A percentile compares a stretch with the other conserved stretches of the same genome.
phyloP scores from a whole-genome alignment of 2,113 vertebrate species.

The Ovibos moschatus region DNA sequence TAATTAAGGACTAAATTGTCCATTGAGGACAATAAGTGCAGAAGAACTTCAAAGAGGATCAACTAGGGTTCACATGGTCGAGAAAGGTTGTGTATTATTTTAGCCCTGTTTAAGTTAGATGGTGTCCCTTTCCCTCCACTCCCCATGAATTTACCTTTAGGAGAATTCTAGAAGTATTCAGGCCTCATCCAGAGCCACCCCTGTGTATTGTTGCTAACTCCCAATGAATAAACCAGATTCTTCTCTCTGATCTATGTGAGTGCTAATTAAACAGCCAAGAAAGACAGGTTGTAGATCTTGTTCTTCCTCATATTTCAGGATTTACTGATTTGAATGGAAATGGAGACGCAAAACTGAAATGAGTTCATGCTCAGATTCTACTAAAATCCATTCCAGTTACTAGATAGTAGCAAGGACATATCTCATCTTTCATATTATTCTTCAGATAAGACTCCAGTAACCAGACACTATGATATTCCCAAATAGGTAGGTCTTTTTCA shows the following conservation, averaged over 20 bases:
- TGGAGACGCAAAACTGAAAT: not conserved
- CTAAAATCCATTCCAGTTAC: not conserved
- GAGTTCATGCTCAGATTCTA: not conserved
- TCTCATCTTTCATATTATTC: not conserved
- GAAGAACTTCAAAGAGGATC: conserved; percentile 9
- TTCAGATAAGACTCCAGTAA: not conserved
- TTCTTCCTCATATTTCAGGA: conserved; percentile 37
- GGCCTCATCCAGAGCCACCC: conserved; percentile 38
- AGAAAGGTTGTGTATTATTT: conserved; percentile 17
- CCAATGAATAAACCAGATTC: conserved; percentile 48
- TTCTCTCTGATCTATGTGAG: not conserved
- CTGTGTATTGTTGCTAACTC: conserved; percentile 58
- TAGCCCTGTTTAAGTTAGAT: not conserved
- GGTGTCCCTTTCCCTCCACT: not conserved
- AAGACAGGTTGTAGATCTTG: conserved; percentile 43
- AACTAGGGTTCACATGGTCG: not conserved
- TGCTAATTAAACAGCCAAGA: conserved; percentile 32
- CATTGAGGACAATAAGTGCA: not conserved
- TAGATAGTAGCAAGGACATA: not conserved
- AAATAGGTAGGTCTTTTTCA: not conserved
- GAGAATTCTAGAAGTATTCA: conserved; percentile 22
- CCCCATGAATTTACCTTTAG: not conserved
- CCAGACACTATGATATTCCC: not conserved
- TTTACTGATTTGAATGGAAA: conserved; percentile 40
- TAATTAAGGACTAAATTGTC: conserved; percentile 23